Evolutionary conservation across 2,888 invertebrate species (phyloP), one percentile per base, ranked within the genome.

Genomic region (Microctonus hyperodae): DNA sequence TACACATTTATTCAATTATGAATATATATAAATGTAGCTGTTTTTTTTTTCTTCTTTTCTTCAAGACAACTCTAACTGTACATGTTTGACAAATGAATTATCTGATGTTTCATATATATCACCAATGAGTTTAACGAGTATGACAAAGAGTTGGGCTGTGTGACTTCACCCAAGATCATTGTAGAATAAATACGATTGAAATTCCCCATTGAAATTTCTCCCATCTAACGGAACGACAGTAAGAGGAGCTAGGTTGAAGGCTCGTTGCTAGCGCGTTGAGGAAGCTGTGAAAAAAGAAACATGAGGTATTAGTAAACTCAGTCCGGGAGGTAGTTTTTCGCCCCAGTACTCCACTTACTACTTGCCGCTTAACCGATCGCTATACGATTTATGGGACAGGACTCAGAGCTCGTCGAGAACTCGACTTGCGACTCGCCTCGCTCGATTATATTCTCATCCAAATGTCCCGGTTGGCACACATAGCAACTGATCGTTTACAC

Each of bases 261-360:
- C 69, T 44, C 20, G 11, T 28, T 11, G 11, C n/a, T 40, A 13
- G n/a, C 40, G n/a, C 48, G 28, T 60, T 16, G 23, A 60, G 23
- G 37, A 37, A 51, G 53, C 51, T 62, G 35, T 33, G 35, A 62
- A 62, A 53, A 53, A 62, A n/a, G n/a, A 35, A 40, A 23, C 40
- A 2, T 40, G 7, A 23, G n/a, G 53, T 22, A 62, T 11, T 20
- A 23, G 23, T 11, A 33, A 22, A 31, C 61, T 69, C 75, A 69
- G 75, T 74, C 75, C 74, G 77, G 79, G 76, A 79, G 78, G 78
- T 76, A 76, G 77, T 81, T 81, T 81, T 81, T 81, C 78, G 81
- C 76, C 78, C 81, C 76, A 81, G 79, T 81, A 79, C 78, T 81
- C 81, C 77, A 81, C 81, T 81, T 81, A 80, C 76, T 70, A 73